Base-by-base conservation (phyloP, 2,888 invertebrate genomes). In the Junonia oenone region DNA sequence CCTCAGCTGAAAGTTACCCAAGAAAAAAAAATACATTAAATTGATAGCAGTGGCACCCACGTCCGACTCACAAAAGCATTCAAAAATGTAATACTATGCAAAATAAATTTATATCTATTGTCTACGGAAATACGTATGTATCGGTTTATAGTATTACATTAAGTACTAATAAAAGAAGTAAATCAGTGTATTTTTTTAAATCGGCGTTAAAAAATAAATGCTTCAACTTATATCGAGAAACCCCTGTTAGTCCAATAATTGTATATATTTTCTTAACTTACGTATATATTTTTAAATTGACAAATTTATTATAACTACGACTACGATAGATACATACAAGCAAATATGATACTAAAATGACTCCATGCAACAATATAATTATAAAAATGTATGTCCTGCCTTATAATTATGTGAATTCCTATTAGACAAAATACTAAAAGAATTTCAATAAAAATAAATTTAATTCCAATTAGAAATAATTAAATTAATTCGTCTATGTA, bases 1-100 rank as follows among this genome's bases (percentile, higher is more conserved):
- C 84, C 77, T 91, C 90, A 83, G 85, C 88, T 90, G 89, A 89
- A 90, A 90, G 67, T 69, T 64, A 67, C 68, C 69, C 66, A 68
- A 70, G 64, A 66, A 67, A 66, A 55, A 57, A 38, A 50, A n/a
- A 51, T 58, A 11, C 19, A 19, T 40, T 40, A 40, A 60, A 51
- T 63, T 29, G 46, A 55, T 40, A 17, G 22, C 15, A 38, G 19
- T 27, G 17, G 13, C 35, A 17, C 14, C 14, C 11, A 29, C n/a
- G 17, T 40, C 33, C 17, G 6, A 17, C 11, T 17, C 17, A 17
- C 8, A 38, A 38, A 17, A 2, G 1, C 14, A 14, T 17, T 8
- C 2, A n/a, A 4, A 40, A 19, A 19, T 19, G 6, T 14, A 17
- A n/a, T 38, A 17, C 3, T 40, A 17, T 11, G 5, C 11, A n/a